phyloP scores from a whole-genome alignment of 2,113 vertebrate genomes.

The Spizaetus ornatus region DNA sequence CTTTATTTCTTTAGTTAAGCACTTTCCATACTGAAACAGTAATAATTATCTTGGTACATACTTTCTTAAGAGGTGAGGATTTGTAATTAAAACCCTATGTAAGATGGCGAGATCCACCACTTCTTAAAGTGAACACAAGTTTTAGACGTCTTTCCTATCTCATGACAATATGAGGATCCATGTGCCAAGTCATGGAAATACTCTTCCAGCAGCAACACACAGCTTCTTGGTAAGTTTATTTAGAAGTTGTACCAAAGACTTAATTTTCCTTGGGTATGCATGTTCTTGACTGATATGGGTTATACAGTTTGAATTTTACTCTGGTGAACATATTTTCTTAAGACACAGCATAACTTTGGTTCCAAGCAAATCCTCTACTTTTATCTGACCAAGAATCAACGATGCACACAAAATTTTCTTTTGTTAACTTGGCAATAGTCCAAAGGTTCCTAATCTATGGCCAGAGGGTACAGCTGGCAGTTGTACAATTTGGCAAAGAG shows the following conservation, averaged over 20 bases:
- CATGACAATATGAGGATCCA: too few relatives aligned
- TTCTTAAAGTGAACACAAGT: too few relatives aligned
- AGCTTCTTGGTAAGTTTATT: conserved; percentile 27
- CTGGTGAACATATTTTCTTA: not conserved
- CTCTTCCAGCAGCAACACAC: not conserved
- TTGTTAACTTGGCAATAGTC: not conserved
- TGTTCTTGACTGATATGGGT: conserved; percentile 16
- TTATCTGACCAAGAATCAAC: conserved; percentile 16
- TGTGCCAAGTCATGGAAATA: too few relatives aligned
- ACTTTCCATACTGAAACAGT: too few relatives aligned
- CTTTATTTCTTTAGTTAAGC: too few relatives aligned
- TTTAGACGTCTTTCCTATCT: too few relatives aligned
- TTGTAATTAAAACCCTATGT: too few relatives aligned
- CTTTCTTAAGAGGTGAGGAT: too few relatives aligned
- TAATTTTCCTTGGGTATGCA: conserved; percentile 1
- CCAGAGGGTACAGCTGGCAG: not conserved
- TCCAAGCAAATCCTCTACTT: not conserved
- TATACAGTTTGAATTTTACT: conserved; percentile 5
- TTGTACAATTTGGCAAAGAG: not conserved
- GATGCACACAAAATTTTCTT: not conserved
- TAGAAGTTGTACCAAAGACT: conserved; percentile 25
- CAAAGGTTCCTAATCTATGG: not conserved
- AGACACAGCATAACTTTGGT: not conserved
- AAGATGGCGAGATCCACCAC: too few relatives aligned
- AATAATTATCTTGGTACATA: too few relatives aligned